Base-by-base conservation (phyloP, 2,113 vertebrate genomes). In the Salvator merianae region DNA sequence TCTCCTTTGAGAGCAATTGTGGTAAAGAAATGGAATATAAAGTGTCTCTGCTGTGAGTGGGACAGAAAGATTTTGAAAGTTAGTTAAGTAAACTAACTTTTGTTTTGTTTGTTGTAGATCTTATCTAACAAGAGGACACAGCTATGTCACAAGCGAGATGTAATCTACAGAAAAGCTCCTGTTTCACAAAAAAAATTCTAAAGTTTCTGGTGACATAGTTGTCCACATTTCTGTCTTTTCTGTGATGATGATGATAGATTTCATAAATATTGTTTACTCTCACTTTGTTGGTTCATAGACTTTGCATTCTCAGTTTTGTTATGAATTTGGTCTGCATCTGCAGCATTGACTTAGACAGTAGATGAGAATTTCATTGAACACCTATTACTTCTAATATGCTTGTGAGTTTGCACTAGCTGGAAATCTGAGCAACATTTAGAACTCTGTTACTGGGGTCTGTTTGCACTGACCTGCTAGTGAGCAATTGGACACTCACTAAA, bases 121-220 rank as follows among this genome's bases (percentile, higher is more conserved):
- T 79, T 1, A 59, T 81, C 1, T 83, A 75, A 34, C 12, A 77
- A 73, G 1, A 5, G 0, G 81, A 40, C 6, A 62, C 0, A 26
- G 1, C 0, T 70, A 9, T 20, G 16, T 55, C 72, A 53, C 81
- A 59, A 20, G 55, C 5, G 20, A n/a, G n/a, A n/a, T n/a, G n/a
- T n/a, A 9, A n/a, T 70, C 14, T 63, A 66, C 43, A 66, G 89
- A 75, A 82, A 5, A 76, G 87, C 59, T 90, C 89, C 78, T 7
- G 77, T 91, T 94, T 91, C 79, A 83, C 8, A 72, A 63, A 59
- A 16, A 83, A 9, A 62, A 91, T 79, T 81, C 8, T 26, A 85
- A 12, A 34, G 20, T 86, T 53, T 70, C 32, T 59, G 75, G 22
- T 87, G 79, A 91, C 55, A 93, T 93, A 87, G 10, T 20, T 92